Percentiles rank a stretch among this genome's conserved stretches.
Evolutionary conservation across 2,113 vertebrate genomes (phyloP).

Genomic region (Leptobrachium ailaonicum): DNA sequence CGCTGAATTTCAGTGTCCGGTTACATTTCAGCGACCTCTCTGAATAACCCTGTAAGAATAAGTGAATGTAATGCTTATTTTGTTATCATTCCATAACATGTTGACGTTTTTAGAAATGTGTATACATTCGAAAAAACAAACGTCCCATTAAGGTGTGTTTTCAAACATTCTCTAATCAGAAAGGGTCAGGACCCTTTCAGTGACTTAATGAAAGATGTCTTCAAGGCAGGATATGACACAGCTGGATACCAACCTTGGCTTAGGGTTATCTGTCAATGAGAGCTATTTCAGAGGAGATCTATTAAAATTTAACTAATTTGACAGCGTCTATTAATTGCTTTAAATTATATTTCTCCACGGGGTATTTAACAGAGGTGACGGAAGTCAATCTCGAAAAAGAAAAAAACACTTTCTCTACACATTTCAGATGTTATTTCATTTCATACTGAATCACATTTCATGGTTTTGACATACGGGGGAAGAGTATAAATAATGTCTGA

Average conservation of each 20-base stretch:
- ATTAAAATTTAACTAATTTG: slow-evolving; percentile 1
- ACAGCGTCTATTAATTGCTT: not conserved
- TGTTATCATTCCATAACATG: too few species aligned
- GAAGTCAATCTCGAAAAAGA: not conserved
- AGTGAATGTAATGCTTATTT: too few species aligned
- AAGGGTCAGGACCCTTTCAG: not conserved
- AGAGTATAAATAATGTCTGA: too few species aligned
- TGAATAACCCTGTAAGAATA: too few species aligned
- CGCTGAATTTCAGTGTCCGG: too few species aligned
- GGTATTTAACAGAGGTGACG: not conserved
- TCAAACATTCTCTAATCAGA: not conserved
- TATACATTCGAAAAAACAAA: not conserved
- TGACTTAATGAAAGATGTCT: not conserved
- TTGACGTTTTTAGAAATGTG: too few species aligned
- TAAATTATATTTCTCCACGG: not conserved
- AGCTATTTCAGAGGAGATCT: not conserved
- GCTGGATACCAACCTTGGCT: not conserved
- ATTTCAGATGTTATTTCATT: too few species aligned
- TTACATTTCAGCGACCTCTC: too few species aligned
- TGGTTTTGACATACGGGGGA: too few species aligned
- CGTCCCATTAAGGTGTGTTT: not conserved
- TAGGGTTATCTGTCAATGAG: not conserved
- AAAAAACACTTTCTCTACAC: too few species aligned
- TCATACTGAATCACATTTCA: too few species aligned
- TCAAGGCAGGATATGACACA: not conserved